Base-by-base conservation (phyloP, 2,797 vertebrate species). In the Silurus aristotelis region DNA sequence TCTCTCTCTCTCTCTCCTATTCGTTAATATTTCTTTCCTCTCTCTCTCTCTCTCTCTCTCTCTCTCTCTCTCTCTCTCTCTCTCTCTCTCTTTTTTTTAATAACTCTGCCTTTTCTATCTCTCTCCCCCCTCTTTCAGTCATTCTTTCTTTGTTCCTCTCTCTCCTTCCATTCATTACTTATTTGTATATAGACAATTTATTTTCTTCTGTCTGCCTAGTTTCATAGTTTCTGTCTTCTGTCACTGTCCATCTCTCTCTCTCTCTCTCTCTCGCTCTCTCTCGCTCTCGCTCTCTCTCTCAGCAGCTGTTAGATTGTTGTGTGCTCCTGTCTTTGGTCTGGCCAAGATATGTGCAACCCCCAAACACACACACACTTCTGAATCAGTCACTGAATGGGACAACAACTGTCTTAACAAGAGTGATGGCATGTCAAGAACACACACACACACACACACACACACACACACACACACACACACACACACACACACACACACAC, bases 231-330 rank as follows among this genome's bases (percentile, higher is more conserved):
- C 31, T 38, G 38, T 38, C 38, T 38, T 38, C 38, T 38, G 38
- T 38, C 38, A 38, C 38, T 38, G 38, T 38, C 31, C 31, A 38
- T 58, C 52, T 78, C n/a, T 61, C 13, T 78, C 25, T 19, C 55
- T 60, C 43, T 12, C 70, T 63, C 20, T 52, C 56, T 48, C 22
- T 55, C 3, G 43, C 19, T 52, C 10, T 9, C 17, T 43, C 27
- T 46, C 10, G 31, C 52, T 78, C 14, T 61, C 14, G 5, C 17
- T 43, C 27, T 46, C 17, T 12, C 70, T 82, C 78, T 61, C 43
- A 14, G 52, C 86, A 87, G 86, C 86, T 89, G 88, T 81, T 81
- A 68, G 86, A 64, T 89, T n/a, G 84, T 80, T 70, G 6, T 83
- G 55, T 80, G 82, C 68, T 25, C 43, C 38, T 55, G 31, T 48